Conservation (phyloP, 2,113 vertebrate species). For the Xenopus laevis region DNA sequence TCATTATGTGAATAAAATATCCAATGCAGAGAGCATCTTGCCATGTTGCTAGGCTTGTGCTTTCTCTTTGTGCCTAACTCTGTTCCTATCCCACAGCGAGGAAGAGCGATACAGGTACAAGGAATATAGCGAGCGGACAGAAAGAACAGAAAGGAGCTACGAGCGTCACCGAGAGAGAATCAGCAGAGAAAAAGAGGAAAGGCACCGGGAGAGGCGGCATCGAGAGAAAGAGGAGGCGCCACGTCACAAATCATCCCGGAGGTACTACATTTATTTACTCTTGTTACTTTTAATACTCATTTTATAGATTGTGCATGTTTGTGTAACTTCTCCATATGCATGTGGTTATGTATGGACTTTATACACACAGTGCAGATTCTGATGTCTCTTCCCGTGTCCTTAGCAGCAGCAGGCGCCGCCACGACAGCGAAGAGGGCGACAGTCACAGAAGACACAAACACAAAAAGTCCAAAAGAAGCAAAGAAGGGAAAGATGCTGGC, state of each 20-base stretch:
- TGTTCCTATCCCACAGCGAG: constrained; percentile 65
- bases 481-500: constrained; percentile 76
- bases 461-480: constrained; percentile 89
- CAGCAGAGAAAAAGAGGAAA: constrained; percentile 80
- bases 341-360: too few relatives aligned
- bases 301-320: too few relatives aligned
- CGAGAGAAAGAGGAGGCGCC: constrained; percentile 79
- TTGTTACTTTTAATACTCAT: too few relatives aligned
- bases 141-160: constrained; percentile 57
- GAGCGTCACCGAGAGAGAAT: constrained; percentile 78
- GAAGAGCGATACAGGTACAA: constrained; percentile 80
- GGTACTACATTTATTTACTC: constrained; percentile 55
- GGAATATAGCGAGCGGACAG: constrained; percentile 57
- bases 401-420: constrained; percentile 88
- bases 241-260: constrained; percentile 76
- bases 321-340: too few relatives aligned
- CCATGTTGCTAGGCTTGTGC: too few relatives aligned
- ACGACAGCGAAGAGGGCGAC: constrained; percentile 74
- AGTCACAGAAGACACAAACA: constrained; percentile 91
- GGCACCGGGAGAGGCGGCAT: constrained; percentile 74
- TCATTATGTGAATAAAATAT: too few relatives aligned
- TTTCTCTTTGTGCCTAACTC: background rate
- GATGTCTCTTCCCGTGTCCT: constrained; percentile 28
- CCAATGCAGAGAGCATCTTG: too few relatives aligned
- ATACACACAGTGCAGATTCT: too few relatives aligned